Evolutionary conservation across 2,113 vertebrate species (phyloP).

Genomic region (Poeciliopsis prolifica): DNA sequence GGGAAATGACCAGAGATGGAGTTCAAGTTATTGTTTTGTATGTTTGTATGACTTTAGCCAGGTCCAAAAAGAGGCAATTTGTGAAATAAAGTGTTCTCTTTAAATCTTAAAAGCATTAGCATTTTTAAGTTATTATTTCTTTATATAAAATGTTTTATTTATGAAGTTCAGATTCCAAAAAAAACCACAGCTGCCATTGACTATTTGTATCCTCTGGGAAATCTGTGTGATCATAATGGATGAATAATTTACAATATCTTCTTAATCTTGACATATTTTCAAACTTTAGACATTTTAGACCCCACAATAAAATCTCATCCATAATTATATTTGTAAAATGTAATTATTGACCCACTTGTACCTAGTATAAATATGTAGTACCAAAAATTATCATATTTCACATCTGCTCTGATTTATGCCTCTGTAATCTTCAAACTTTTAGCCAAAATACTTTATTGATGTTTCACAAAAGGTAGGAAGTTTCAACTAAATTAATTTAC

Average conservation of each 20-base stretch:
- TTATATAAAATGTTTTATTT: constrained; percentile 38
- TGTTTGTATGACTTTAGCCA: constrained; percentile 8
- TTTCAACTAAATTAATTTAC: neutral
- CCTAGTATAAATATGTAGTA: too few species aligned
- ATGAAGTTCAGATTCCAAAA: constrained; percentile 25
- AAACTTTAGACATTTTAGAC: too few species aligned
- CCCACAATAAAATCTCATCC: neutral
- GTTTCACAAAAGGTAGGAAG: too few species aligned
- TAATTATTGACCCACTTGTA: too few species aligned
- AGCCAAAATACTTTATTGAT: too few species aligned
- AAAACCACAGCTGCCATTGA: constrained; percentile 11
- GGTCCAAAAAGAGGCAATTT: constrained; percentile 21
- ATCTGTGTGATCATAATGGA: constrained; percentile 3
- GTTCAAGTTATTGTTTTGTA: constrained; percentile 9
- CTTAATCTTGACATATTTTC: neutral
- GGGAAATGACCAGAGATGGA: constrained; percentile 38
- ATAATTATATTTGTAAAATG: neutral
- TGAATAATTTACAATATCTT: neutral
- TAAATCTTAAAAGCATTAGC: constrained; percentile 20
- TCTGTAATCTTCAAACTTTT: too few species aligned
- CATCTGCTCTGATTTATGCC: too few species aligned
- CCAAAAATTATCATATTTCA: too few species aligned
- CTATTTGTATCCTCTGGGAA: neutral
- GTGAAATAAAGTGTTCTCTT: constrained; percentile 3
- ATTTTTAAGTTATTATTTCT: constrained; percentile 28